These are phyloP conservation scores for Amphilophus citrinellus DNA, from an alignment of 2,113 vertebrate species.

Conservation along the genomic window DNA sequence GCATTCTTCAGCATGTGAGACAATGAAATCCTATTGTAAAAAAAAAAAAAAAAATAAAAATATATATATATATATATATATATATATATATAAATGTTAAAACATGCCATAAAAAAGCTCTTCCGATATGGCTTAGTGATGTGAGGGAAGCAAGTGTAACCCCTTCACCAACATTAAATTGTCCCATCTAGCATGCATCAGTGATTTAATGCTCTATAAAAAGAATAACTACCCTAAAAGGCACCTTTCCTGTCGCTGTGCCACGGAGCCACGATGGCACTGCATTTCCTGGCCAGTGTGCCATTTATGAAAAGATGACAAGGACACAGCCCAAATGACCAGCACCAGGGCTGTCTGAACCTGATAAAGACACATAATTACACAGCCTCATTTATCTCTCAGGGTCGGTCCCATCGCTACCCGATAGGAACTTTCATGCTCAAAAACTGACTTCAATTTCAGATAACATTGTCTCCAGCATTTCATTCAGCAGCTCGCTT, in stretches of 20 bases:
- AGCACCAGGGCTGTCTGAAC: constrained; percentile 56
- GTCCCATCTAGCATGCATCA: constrained; percentile 44
- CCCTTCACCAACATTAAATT: constrained; percentile 34
- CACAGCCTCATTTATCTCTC: constrained; percentile 71
- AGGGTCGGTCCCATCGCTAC: constrained; percentile 69
- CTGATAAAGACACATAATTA: constrained; percentile 81
- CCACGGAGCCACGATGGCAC: constrained; percentile 44
- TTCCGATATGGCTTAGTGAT: constrained; percentile 19
- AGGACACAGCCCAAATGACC: constrained; percentile 68
- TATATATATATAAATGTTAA: not conserved
- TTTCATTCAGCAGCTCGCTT: constrained; percentile 57
- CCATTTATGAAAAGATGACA: constrained; percentile 69
- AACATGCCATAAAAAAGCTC: constrained; percentile 33
- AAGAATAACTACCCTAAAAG: constrained; percentile 53
- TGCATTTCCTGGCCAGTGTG: constrained; percentile 30
- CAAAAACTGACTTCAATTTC: constrained; percentile 70
- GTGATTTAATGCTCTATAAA: constrained; percentile 52
- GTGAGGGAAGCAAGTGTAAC: constrained; percentile 36
- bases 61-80: not conserved
- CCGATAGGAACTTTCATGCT: constrained; percentile 56
- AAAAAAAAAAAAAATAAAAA: not conserved
- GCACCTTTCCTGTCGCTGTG: constrained; percentile 64
- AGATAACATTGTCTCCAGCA: constrained; percentile 76
- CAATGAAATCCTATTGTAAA: not conserved
- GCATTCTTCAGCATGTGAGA: not conserved